Base-by-base conservation (phyloP, 1,140 invertebrate species). In the Delia radicum region DNA sequence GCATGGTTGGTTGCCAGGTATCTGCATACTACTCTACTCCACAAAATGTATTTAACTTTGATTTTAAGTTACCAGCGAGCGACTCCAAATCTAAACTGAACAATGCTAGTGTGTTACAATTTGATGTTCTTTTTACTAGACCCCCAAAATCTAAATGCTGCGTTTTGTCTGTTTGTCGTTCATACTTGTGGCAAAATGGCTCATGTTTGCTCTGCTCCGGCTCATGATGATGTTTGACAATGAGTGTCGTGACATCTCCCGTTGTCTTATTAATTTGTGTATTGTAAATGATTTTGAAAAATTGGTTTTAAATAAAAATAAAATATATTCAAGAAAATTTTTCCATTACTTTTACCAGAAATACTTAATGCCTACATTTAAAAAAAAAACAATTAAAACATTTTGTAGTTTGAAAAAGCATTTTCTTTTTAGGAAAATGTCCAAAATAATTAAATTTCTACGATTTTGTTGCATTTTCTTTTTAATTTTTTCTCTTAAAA, bases 241-340 rank as follows among this genome's bases (percentile, higher is more conserved):
- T 73, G 31, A 82, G 83, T 81, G 83, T 85, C 83, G 83, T 85
- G 83, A 85, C 82, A 83, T 85, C 83, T 83, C 79, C 73, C 74
- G 75, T 77, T 67, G 69, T 74, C 74, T 74, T 79, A 80, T 80
- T 79, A 79, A 80, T 81, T 79, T 80, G 77, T 75, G 62, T 63
- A 78, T 69, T 78, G 78, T 77, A 76, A 75, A 78, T 79, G 77
- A 77, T 69, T 55, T 55, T 18, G 65, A 69, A 69, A 69, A 69
- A 69, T 69, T 69, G 65, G 29, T 33, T 69, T 69, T 8, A 37
- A 69, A 37, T 69, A 7, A 18, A 33, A 67, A 65, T 26, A 65
- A 42, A n/a, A n/a, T n/a, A 42, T 42, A 10, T 42, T 13, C 37
- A 42, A 42, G 12, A 42, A 15, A 15, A 1, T 10, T 8, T 42